Base-by-base conservation (phyloP, 2,113 vertebrate genomes). In the Tragelaphus scriptus region DNA sequence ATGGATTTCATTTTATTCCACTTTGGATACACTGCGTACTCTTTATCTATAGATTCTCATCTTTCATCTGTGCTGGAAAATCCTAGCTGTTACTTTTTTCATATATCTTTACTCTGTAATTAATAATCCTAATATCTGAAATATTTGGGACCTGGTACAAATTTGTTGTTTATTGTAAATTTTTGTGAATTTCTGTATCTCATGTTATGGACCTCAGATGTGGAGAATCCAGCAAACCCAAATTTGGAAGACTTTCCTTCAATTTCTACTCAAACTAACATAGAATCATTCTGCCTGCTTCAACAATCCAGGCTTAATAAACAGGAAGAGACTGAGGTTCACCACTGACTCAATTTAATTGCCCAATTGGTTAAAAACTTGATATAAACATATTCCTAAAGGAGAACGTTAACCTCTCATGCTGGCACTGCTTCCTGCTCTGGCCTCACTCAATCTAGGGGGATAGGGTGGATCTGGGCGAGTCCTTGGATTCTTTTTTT, bases 71-170 rank as follows among this genome's bases (percentile, higher is more conserved):
- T 90, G 79, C 23, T 92, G n/a, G 25, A 85, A 77, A 53, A 85
- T 40, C 61, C 77, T 68, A 63, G 47, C 86, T 65, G 15, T 53
- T 55, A 79, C 15, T 82, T 86, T 86, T 94, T 92, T 89, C 40
- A 77, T 11, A 40, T 63, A 81, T 91, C 77, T 95, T 95, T 26
- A 90, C 23, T 95, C 77, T 95, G 14, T 58, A 81, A 88, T 25
- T 80, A 88, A 86, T 40, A 88, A 61, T 47, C 26, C 28, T 91
- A 80, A 32, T 61, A 47, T 23, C 44, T 85, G 44, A 81, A 88
- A 91, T 81, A 51, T 86, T 88, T 7, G 85, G 26, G 6, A 84
- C 81, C 7, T 21, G 25, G 15, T 44, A 71, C 61, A 88, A 90
- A 96, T 71, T 47, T 90, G 77, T 84, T 47, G 28, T 56, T 88